Evolutionary conservation across 1,140 invertebrate genomes (phyloP), one percentile per base, ranked within the genome.

Genomic region (Teleogryllus occipitalis): DNA sequence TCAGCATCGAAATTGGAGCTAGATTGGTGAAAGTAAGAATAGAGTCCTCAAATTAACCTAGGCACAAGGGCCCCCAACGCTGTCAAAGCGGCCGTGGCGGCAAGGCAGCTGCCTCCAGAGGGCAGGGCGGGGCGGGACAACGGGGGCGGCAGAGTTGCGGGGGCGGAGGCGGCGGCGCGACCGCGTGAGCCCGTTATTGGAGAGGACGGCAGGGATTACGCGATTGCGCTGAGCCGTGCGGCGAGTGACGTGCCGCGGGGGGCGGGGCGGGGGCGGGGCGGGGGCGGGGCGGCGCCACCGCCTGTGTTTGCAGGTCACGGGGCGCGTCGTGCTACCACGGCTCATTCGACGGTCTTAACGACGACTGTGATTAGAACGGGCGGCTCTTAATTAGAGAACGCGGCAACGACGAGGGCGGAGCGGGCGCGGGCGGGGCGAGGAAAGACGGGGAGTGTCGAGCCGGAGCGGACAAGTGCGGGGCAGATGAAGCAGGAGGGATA

Each of bases 281-380:
- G 10, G 7, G 2, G 10, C 0, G 54, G 54, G 7, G 54, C 2
- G 54, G 18, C 18, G 54, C 2, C 10, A 7, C 54, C 10, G 54
- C 54, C 54, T 65, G 2, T 65, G 54, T 65, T 65, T 65, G 54
- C 54, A 65, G 54, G 54, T 65, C 54, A 65, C 54, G 54, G 10
- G 54, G 54, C 54, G 18, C 54, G 7, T 65, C 54, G 10, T 65
- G 18, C 54, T 65, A 65, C 54, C 18, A 0, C 1, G 18, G 54
- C 54, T 65, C 54, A 65, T 65, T 65, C 54, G 54, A 65, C 54
- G 54, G 54, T 65, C 54, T 65, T 65, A 65, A 65, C 54, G 54
- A 18, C 54, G 10, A 65, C 10, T 65, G 54, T 65, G 10, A 65
- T 65, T 65, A 65, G 18, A 65, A 14, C 10, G 54, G 54, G 54